Percentiles rank a stretch among this genome's conserved stretches.
Evolutionary conservation across 2,797 vertebrate species (phyloP).

Genomic region (Ptychadena robeensis): DNA sequence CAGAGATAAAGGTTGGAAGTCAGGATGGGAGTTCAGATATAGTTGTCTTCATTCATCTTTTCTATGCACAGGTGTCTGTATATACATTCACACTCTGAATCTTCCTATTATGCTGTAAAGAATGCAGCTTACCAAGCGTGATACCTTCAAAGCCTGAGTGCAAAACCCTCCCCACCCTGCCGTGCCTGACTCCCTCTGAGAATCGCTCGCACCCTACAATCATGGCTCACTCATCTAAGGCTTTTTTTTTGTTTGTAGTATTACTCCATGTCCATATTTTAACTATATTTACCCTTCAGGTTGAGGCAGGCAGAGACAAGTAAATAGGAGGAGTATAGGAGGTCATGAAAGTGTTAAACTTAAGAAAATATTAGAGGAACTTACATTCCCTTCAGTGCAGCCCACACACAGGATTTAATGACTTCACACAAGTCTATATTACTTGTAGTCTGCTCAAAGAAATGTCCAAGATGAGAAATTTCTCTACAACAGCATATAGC

Average conservation of each 20-base stretch:
- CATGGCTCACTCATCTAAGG: not conserved
- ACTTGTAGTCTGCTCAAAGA: constrained; percentile 45
- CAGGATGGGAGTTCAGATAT: not conserved
- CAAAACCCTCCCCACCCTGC: constrained; percentile 20
- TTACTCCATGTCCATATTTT: constrained; percentile 6
- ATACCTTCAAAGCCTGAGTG: constrained; percentile 14
- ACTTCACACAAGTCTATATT: constrained; percentile 5
- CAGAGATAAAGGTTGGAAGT: not conserved
- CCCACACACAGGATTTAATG: constrained; percentile 43
- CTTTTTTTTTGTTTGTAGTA: not conserved
- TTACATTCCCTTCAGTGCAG: constrained; percentile 28
- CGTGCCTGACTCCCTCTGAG: constrained; percentile 43
- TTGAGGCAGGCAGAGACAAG: not conserved
- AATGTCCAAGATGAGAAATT: not conserved
- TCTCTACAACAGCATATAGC: not conserved
- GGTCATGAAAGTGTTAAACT: constrained; percentile 18
- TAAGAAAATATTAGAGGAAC: constrained; percentile 31
- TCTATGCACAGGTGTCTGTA: constrained; percentile 31
- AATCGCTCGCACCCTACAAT: constrained; percentile 29
- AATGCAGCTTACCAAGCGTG: constrained; percentile 29
- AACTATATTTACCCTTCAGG: not conserved
- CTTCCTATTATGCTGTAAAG: constrained; percentile 18
- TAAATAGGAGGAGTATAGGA: not conserved
- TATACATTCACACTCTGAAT: constrained; percentile 17
- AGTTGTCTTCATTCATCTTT: not conserved